Percentiles rank a stretch among this genome's conserved stretches.
Evolutionary conservation across 2,888 invertebrate genomes (phyloP).

Genomic region (Lochmaea capreae): DNA sequence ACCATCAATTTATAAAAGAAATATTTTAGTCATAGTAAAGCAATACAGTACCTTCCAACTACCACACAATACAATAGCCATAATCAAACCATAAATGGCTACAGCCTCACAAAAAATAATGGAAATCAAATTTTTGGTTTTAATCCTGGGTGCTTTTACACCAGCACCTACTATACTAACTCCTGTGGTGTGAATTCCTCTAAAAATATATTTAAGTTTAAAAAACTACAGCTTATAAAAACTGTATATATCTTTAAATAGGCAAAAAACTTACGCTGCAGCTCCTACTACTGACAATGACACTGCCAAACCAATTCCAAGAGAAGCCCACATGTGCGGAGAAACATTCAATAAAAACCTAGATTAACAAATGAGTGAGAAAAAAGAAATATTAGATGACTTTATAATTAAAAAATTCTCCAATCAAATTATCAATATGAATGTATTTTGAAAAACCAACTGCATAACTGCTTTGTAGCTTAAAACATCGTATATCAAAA

Average conservation of each 20-base stretch:
- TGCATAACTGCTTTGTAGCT: too few species aligned
- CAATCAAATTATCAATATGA: too few species aligned
- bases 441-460: too few species aligned
- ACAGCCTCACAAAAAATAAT: conserved; percentile 99
- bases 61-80: conserved; percentile 95
- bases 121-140: conserved; percentile 98
- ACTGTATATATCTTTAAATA: conserved; percentile 41
- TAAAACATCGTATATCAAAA: too few species aligned
- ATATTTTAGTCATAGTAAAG: neutral
- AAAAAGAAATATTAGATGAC: neutral
- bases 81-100: conserved; percentile 98
- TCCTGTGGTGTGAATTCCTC: conserved; percentile 96
- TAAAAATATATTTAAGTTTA: conserved; percentile 57
- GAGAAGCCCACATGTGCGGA: conserved; percentile 96
- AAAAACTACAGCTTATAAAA: neutral
- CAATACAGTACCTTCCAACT: conserved; percentile 70
- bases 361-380: conserved; percentile 11
- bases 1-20: neutral
- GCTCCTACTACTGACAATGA: conserved; percentile 97
- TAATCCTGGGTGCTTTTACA: conserved; percentile 97
- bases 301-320: conserved; percentile 93
- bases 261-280: conserved; percentile 75
- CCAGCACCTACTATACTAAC: conserved; percentile 97
- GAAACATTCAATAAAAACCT: conserved; percentile 88
- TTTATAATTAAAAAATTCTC: neutral